Evolutionary conservation across 2,113 vertebrate species (phyloP).

Genomic region (Halcyon malimbica): DNA sequence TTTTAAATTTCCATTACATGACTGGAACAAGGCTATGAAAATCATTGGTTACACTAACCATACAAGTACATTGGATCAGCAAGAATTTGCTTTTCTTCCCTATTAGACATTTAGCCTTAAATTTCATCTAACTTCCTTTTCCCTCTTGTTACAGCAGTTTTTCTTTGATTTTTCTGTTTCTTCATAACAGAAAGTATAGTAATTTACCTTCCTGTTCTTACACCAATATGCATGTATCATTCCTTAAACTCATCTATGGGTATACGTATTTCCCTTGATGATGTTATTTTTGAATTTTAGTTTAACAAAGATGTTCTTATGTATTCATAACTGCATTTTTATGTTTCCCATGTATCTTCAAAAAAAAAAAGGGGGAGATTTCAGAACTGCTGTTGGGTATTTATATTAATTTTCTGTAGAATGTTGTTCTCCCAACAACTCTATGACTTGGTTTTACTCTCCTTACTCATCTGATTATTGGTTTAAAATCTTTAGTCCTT

Average conservation of each 20-base stretch:
- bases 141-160: background rate
- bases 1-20: background rate
- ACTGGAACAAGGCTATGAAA: background rate
- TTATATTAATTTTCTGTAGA: background rate
- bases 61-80: background rate
- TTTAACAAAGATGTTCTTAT: background rate
- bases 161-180: background rate
- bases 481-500: background rate
- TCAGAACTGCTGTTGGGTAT: background rate
- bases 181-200: background rate
- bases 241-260: background rate
- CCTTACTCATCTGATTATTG: background rate
- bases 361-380: background rate
- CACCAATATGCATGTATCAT: fast-evolving
- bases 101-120: background rate
- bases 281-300: background rate
- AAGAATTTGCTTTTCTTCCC: background rate
- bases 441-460: background rate
- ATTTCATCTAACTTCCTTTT: background rate
- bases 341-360: background rate
- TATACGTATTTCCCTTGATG: background rate
- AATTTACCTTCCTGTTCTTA: background rate
- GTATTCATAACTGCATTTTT: background rate
- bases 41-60: background rate
- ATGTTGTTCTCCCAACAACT: background rate